Percentiles rank a stretch among this genome's conserved stretches.
Evolutionary conservation across 2,113 vertebrate species (phyloP).

Genomic region (Heloderma charlesbogerti): DNA sequence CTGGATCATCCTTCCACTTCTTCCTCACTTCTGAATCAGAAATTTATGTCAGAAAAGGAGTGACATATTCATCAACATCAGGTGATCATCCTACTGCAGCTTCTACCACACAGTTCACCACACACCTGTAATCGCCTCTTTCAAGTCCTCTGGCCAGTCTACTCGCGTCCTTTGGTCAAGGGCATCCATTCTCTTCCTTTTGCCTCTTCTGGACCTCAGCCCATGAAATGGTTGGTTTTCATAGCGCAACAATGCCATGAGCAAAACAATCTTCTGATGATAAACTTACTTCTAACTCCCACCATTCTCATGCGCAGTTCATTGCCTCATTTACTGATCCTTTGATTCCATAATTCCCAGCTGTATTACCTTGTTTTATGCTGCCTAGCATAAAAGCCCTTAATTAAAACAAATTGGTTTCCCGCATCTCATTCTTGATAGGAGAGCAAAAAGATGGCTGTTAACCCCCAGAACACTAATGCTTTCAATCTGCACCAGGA

Average conservation of each 20-base stretch:
- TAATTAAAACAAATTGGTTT: slow-evolving; percentile 24
- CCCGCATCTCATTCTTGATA: slow-evolving; percentile 6
- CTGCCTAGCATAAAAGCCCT: not conserved
- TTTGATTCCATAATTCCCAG: not conserved
- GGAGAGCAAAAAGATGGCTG: slow-evolving; percentile 5
- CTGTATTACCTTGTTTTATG: slow-evolving; percentile 1
- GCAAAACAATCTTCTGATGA: not conserved
- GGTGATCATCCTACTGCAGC: not conserved
- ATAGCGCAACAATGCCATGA: not conserved
- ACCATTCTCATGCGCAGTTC: not conserved
- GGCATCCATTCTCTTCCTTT: not conserved
- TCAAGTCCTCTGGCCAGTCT: not conserved
- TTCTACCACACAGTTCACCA: not conserved
- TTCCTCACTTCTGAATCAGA: not conserved
- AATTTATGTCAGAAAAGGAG: not conserved
- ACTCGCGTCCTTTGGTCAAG: not conserved
- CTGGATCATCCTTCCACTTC: not conserved
- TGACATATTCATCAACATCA: not conserved
- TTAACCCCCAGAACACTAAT: not conserved
- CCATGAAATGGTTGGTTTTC: not conserved
- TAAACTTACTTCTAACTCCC: not conserved
- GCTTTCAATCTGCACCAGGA: slow-evolving; percentile 15
- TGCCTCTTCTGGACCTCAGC: not conserved
- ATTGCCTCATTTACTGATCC: slow-evolving; percentile 11
- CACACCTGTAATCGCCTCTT: not conserved